Conservation (phyloP, 2,113 vertebrate genomes). For the Climacteris rufus region DNA sequence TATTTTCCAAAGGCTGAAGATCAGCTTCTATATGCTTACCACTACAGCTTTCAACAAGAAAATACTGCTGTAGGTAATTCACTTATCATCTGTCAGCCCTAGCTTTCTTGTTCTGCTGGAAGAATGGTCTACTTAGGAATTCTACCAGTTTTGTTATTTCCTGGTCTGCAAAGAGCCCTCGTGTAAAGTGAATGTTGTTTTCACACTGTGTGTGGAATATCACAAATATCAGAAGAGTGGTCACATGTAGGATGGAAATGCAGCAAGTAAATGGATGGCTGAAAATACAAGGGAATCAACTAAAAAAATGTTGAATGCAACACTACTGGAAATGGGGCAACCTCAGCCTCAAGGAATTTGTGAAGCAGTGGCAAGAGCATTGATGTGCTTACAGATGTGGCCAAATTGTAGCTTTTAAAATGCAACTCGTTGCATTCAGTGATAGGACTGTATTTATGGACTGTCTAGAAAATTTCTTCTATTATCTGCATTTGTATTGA, state of each 20-base stretch:
- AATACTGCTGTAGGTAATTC: background rate
- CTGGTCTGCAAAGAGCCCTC: background rate
- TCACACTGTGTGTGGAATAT: background rate
- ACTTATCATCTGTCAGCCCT: background rate
- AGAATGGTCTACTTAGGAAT: background rate
- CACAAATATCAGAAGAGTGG: background rate
- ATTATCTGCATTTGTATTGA: background rate
- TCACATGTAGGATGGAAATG: background rate
- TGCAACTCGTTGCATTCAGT: background rate
- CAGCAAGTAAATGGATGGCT: background rate
- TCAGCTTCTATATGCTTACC: background rate
- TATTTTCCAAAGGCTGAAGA: background rate
- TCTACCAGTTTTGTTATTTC: background rate
- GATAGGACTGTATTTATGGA: background rate
- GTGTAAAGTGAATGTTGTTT: background rate
- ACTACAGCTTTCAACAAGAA: background rate
- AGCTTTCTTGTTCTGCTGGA: background rate
- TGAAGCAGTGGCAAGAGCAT: background rate
- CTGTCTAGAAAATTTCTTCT: background rate
- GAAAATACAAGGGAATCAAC: background rate
- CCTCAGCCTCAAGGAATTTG: background rate
- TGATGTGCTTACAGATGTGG: background rate
- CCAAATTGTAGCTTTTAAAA: background rate
- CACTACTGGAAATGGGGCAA: background rate
- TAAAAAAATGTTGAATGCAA: background rate